Conservation (phyloP, 2,113 vertebrate species). For the Calyptommatus sinebrachiatus region DNA sequence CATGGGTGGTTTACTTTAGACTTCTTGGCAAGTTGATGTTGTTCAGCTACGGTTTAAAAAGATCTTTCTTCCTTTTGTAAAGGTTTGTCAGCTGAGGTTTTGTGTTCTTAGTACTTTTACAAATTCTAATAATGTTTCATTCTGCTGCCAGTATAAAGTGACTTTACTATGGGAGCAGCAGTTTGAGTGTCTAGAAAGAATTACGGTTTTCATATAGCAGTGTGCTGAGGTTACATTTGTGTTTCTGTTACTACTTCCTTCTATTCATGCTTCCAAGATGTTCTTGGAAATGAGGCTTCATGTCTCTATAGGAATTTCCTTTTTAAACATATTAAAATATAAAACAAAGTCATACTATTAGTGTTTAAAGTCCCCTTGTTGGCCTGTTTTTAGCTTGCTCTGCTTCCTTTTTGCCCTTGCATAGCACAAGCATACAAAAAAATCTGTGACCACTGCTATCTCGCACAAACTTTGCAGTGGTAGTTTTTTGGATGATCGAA, state of each 20-base stretch:
- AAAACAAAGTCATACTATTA: conserved; percentile 1
- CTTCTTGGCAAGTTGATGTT: background rate
- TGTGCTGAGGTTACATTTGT: background rate
- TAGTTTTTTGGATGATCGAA: fast-evolving
- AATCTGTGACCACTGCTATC: fast-evolving
- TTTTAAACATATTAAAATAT: conserved; percentile 13
- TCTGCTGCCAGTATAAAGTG: background rate
- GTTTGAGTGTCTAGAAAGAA: background rate
- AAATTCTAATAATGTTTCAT: background rate
- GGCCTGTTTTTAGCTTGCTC: background rate
- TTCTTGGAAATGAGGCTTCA: background rate
- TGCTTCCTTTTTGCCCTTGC: background rate
- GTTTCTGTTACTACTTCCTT: background rate
- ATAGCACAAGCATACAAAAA: fast-evolving
- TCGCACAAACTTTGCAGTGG: background rate
- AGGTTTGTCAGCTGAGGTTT: background rate
- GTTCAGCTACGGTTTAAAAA: background rate
- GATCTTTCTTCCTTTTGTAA: background rate
- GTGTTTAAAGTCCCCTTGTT: background rate
- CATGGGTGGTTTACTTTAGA: background rate
- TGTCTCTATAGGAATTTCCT: conserved; percentile 10
- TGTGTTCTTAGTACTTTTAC: background rate
- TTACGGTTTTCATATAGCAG: background rate
- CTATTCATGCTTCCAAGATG: background rate
- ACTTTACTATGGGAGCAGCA: conserved; percentile 4